phyloP scores from a whole-genome alignment of 2,797 vertebrate species.

The Gymnoscopelus braueri region DNA sequence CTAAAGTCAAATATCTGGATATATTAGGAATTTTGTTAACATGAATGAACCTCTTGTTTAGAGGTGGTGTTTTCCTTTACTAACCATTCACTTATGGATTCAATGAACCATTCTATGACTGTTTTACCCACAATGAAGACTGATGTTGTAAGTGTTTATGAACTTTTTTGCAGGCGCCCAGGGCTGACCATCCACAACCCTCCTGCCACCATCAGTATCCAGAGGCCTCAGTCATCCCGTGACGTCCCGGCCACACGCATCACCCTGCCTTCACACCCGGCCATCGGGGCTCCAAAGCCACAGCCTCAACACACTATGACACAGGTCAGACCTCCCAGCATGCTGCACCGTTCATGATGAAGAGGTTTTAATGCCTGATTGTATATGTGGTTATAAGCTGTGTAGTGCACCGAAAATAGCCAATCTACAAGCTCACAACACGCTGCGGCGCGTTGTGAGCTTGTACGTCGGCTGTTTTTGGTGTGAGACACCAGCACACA shows the following conservation, averaged over 20 bases:
- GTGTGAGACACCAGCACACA: too few relatives aligned
- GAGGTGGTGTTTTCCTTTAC: background rate
- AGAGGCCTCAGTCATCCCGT: conserved; percentile 87
- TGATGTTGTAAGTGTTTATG: conserved; percentile 3
- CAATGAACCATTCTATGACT: background rate
- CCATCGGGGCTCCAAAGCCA: conserved; percentile 89
- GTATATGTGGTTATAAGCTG: too few relatives aligned
- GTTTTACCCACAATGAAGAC: background rate
- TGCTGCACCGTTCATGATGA: background rate
- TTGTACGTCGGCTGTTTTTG: too few relatives aligned
- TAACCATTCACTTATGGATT: background rate
- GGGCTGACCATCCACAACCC: conserved; percentile 92
- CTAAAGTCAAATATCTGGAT: too few relatives aligned
- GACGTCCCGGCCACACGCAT: conserved; percentile 88
- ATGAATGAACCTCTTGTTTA: background rate
- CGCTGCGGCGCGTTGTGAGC: too few relatives aligned
- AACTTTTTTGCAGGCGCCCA: conserved; percentile 79
- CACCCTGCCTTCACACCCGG: conserved; percentile 93
- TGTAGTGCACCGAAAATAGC: too few relatives aligned
- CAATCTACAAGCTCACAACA: too few relatives aligned
- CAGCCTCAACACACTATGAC: conserved; percentile 93
- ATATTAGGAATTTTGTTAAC: too few relatives aligned
- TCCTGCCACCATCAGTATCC: conserved; percentile 90
- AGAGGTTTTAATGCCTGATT: background rate
- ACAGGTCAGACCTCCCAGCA: conserved; percentile 79